Conservation (phyloP, 1,140 invertebrate species). For the Atta colombica region DNA sequence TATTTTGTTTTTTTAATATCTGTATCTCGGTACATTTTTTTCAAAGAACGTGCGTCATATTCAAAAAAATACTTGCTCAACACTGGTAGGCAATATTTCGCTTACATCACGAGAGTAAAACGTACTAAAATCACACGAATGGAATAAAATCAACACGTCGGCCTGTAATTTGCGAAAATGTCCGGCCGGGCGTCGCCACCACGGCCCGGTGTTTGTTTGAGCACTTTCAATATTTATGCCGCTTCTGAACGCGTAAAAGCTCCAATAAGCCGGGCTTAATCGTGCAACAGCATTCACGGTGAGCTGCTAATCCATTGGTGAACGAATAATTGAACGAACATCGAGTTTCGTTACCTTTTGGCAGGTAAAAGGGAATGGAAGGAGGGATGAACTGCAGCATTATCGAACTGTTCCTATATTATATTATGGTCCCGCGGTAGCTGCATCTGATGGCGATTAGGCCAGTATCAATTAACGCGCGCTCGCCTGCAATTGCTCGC, state of each 20-base stretch:
- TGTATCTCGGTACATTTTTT: too few species aligned
- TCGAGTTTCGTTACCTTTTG: slow-evolving; percentile 62
- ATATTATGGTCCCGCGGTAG: slow-evolving; percentile 68
- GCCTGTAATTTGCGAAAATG: slow-evolving; percentile 60
- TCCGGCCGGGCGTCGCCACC: slow-evolving; percentile 49
- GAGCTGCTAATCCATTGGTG: slow-evolving; percentile 70
- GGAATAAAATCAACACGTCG: slow-evolving; percentile 60
- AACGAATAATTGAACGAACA: slow-evolving; percentile 77
- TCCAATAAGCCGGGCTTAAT: slow-evolving; percentile 68
- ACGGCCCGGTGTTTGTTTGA: slow-evolving; percentile 18
- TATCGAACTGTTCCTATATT: slow-evolving; percentile 71
- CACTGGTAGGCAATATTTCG: slow-evolving; percentile 8
- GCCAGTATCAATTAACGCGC: slow-evolving; percentile 78
- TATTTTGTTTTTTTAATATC: too few species aligned
- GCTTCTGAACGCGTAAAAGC: slow-evolving; percentile 55
- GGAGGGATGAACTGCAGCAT: slow-evolving; percentile 52
- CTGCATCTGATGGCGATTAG: slow-evolving; percentile 78
- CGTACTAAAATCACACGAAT: slow-evolving; percentile 57
- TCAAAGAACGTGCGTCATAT: too few species aligned
- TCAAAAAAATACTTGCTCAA: too few species aligned
- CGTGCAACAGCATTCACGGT: slow-evolving; percentile 64
- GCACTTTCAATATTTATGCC: slow-evolving; percentile 64
- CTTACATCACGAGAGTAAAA: slow-evolving; percentile 33
- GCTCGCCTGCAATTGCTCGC: slow-evolving; percentile 74
- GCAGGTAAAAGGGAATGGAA: background rate